Evolutionary conservation across 1,140 invertebrate species (phyloP).

Genomic region (Pseudomyrmex sp.): DNA sequence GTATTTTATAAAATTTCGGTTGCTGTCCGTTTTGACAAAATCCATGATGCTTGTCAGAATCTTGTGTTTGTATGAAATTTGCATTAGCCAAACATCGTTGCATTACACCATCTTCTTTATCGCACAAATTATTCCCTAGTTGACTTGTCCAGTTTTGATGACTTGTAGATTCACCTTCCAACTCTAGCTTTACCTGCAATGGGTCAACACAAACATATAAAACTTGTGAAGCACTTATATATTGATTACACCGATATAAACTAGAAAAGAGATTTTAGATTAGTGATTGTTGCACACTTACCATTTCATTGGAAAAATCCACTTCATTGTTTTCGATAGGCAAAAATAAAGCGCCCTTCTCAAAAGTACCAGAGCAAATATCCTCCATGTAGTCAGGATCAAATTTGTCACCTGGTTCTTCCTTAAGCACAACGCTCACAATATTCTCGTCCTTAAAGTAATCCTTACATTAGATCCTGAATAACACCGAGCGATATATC

Average conservation of each 20-base stretch:
- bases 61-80: slow-evolving; percentile 72
- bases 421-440: slow-evolving; percentile 81
- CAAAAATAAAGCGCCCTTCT: slow-evolving; percentile 80
- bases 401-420: slow-evolving; percentile 80
- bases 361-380: slow-evolving; percentile 82
- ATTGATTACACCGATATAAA: background rate
- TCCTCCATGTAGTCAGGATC: slow-evolving; percentile 83
- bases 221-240: background rate
- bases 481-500: slow-evolving; percentile 55
- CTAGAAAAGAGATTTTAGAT: background rate
- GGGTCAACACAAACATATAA: background rate
- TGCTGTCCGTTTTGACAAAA: slow-evolving; percentile 75
- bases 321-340: slow-evolving; percentile 82
- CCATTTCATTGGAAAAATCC: slow-evolving; percentile 83
- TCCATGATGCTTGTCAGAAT: slow-evolving; percentile 68
- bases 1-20: slow-evolving; percentile 83
- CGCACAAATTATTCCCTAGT: slow-evolving; percentile 77
- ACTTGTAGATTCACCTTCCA: slow-evolving; percentile 79
- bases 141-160: slow-evolving; percentile 81
- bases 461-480: slow-evolving; percentile 72
- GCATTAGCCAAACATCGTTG: slow-evolving; percentile 74
- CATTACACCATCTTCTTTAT: slow-evolving; percentile 77
- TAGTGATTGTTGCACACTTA: slow-evolving; percentile 58
- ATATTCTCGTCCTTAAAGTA: slow-evolving; percentile 82
- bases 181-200: slow-evolving; percentile 81